Evolutionary conservation across 2,797 vertebrate genomes (phyloP).

Genomic region (Taenioides sp.): DNA sequence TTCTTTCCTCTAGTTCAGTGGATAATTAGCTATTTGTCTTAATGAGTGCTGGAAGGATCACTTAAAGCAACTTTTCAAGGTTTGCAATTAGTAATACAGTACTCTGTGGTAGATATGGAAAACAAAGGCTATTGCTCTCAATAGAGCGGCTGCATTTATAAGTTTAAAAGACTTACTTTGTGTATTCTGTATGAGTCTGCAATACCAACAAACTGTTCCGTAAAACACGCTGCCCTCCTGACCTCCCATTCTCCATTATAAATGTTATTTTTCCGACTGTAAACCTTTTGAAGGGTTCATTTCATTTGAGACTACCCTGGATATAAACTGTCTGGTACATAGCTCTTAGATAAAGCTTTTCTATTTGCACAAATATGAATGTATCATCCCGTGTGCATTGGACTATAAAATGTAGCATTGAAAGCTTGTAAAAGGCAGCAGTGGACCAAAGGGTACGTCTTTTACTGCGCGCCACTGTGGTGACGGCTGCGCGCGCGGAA

Average conservation of each 20-base stretch:
- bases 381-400: not conserved
- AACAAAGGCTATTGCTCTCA: not conserved
- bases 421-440: not conserved
- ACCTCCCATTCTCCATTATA: not conserved
- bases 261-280: not conserved
- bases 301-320: not conserved
- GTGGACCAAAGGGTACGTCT: not conserved
- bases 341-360: not conserved
- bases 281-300: not conserved
- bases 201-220: too few species aligned
- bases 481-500: constrained; percentile 21
- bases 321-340: not conserved
- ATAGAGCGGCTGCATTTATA: not conserved
- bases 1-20: not conserved
- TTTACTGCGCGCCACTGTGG: constrained; percentile 1
- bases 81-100: not conserved
- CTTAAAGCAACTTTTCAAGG: constrained; percentile 1
- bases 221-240: not conserved
- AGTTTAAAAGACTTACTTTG: not conserved
- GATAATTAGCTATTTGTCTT: constrained; percentile 6
- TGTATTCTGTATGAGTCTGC: not conserved
- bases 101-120: not conserved
- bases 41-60: not conserved
- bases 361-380: constrained; percentile 11
- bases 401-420: not conserved